Evolutionary conservation across 2,797 vertebrate species (phyloP).

Genomic region (Chelidonichthys spinosus): DNA sequence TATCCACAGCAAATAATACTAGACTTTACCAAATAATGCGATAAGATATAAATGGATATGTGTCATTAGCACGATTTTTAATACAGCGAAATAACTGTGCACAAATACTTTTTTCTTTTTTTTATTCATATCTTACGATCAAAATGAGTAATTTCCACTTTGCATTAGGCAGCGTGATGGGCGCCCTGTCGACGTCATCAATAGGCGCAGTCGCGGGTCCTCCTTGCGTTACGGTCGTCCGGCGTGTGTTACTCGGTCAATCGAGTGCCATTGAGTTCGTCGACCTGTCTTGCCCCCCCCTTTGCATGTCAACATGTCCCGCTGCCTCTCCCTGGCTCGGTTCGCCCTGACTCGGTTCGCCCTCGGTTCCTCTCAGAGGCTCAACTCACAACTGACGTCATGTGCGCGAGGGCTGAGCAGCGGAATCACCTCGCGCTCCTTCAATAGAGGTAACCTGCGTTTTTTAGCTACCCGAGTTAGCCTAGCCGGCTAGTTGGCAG

Average conservation of each 20-base stretch:
- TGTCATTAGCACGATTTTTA: accelerated
- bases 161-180: constrained; percentile 56
- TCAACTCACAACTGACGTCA: constrained; percentile 27
- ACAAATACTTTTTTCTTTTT: accelerated
- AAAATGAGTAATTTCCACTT: background rate
- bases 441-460: constrained; percentile 63
- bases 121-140: background rate
- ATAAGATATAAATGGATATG: background rate
- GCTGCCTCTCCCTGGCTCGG: constrained; percentile 74
- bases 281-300: background rate
- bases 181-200: constrained; percentile 61
- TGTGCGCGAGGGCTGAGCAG: constrained; percentile 53
- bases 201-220: constrained; percentile 43
- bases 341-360: constrained; percentile 69
- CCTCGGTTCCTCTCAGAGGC: constrained; percentile 52
- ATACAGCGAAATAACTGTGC: background rate
- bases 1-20: background rate
- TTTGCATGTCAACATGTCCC: constrained; percentile 72
- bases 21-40: background rate
- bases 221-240: background rate
- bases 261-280: background rate
- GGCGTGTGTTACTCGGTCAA: constrained; percentile 50
- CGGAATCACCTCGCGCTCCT: constrained; percentile 28
- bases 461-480: constrained; percentile 21
- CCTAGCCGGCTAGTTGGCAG: constrained; percentile 12